Percentiles rank a stretch among this genome's conserved stretches.
phyloP scores from a whole-genome alignment of 2,113 vertebrate species.

The Ptyas mucosa region DNA sequence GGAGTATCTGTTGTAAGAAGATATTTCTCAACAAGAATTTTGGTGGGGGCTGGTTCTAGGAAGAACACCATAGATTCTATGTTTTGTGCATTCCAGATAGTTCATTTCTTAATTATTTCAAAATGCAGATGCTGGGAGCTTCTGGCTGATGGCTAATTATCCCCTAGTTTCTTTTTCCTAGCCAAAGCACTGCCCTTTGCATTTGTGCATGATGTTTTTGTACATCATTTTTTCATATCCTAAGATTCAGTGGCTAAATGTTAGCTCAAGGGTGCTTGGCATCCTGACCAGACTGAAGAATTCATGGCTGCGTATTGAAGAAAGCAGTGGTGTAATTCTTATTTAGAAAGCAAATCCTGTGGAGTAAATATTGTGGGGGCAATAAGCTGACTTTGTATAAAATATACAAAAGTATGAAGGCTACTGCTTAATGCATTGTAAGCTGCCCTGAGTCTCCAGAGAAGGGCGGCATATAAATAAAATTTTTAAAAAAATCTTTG shows the following conservation, averaged over 20 bases:
- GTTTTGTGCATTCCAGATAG: background rate
- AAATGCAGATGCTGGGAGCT: background rate
- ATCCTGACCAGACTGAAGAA: background rate
- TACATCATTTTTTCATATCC: background rate
- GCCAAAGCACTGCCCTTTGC: background rate
- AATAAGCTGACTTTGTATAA: too few species aligned
- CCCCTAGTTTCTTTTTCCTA: background rate
- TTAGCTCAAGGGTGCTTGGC: background rate
- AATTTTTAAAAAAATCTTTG: too few species aligned
- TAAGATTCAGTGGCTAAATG: background rate
- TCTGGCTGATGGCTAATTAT: background rate
- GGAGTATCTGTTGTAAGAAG: background rate
- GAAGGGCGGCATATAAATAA: too few species aligned
- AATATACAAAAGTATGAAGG: too few species aligned
- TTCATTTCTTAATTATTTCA: background rate
- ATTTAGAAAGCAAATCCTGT: background rate
- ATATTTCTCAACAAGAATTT: background rate
- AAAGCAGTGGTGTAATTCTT: background rate
- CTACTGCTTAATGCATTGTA: too few species aligned
- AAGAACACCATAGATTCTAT: background rate
- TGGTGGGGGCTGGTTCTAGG: background rate
- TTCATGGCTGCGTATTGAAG: background rate
- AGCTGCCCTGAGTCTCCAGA: too few species aligned
- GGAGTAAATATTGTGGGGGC: background rate
- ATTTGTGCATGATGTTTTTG: background rate